Base-by-base conservation (phyloP, 2,113 vertebrate genomes). In the Triplophysa rosa region DNA sequence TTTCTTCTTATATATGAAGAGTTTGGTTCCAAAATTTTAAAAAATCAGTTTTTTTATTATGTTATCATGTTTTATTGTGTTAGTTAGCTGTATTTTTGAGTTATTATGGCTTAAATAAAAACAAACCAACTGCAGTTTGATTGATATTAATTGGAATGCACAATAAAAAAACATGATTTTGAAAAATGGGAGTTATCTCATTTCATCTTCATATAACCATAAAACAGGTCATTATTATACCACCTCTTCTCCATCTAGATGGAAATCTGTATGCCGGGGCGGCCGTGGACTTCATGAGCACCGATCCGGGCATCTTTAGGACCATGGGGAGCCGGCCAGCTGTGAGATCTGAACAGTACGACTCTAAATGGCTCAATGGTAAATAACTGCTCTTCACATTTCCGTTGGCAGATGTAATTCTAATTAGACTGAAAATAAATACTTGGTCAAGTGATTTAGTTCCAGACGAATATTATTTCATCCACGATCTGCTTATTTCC, bases 331-430 rank as follows among this genome's bases (percentile, higher is more conserved):
- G 89, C 17, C 89, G 91, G 37, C 88, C 92, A 2, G 91, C 92
- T 11, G 89, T 95, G 82, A 91, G 94, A 82, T 94, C 94, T 0
- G 94, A 95, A 83, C 94, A 95, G 83, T 94, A 95, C 33, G 94
- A 95, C 86, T 95, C 94, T 79, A 90, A 89, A 79, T 95, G 94
- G 94, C 92, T 95, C 66, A 93, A 95, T 19, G 94, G 94, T 95
- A 90, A 90, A 89, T 89, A 84, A 7, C 24, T 63, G 14, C 4
- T 19, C 56, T 17, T 47, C 37, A 59, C 37, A 72, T 62, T 74
- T 74, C 29, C 16, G 47, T 74, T 42, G 40, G n/a, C 23, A 62
- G 13, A 42, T 62, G 14, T 62, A 3, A 63, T 11, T 52, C n/a
- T 4, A 65, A 76, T 64, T 13, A 37, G 42, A 21, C 2, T 64